Evolutionary conservation across 2,113 vertebrate genomes (phyloP).

Genomic region (Pontoporia blainvillei): DNA sequence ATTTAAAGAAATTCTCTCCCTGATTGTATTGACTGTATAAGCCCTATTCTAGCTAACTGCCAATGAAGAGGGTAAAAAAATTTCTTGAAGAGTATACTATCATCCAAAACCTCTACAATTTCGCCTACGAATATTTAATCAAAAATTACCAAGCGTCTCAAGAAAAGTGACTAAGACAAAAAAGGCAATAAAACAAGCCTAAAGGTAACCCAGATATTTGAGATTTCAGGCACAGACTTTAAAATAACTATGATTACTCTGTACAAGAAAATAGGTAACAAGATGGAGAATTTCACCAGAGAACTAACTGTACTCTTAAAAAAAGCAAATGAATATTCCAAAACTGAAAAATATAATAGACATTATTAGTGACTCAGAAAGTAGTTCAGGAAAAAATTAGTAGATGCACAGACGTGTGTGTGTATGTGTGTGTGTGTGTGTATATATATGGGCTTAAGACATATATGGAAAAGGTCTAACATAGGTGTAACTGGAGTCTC

Average conservation of each 20-base stretch:
- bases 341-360: background rate
- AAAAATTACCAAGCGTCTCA: background rate
- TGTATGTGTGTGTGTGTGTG: too few relatives aligned
- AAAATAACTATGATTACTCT: background rate
- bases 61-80: background rate
- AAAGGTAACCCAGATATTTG: background rate
- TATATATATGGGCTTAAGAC: background rate
- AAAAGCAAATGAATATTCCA: background rate
- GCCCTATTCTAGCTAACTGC: background rate
- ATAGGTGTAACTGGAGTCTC: background rate
- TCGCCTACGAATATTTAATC: background rate
- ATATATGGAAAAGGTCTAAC: background rate
- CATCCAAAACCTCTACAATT: background rate
- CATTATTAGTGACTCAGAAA: background rate
- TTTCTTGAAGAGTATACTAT: background rate
- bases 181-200: background rate
- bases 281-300: background rate
- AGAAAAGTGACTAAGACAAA: background rate
- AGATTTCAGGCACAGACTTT: background rate
- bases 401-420: background rate
- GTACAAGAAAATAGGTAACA: background rate
- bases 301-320: background rate
- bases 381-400: background rate
- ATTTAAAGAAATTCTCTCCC: background rate
- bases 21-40: background rate